These are phyloP conservation scores for Solenodon paradoxus DNA, from an alignment of 2,113 vertebrate species.

Conservation along the genomic window DNA sequence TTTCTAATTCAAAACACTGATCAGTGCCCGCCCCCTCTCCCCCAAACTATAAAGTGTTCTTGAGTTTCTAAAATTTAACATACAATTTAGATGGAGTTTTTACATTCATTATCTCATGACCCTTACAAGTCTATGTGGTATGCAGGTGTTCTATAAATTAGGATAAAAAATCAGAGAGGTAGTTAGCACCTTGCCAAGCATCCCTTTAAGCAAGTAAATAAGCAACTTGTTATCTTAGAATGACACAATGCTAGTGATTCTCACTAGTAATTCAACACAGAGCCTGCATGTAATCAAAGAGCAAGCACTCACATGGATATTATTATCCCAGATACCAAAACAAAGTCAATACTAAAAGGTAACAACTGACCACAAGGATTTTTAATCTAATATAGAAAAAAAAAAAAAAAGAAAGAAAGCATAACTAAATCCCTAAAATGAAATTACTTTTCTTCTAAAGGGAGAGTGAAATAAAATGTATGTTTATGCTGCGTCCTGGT, in stretches of 20 bases:
- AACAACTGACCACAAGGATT: not conserved
- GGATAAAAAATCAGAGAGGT: not conserved
- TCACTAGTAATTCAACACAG: not conserved
- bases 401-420: not conserved
- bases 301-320: not conserved
- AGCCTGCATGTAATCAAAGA: not conserved
- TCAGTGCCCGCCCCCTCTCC: not conserved
- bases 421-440: not conserved
- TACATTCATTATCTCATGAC: constrained; percentile 14
- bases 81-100: constrained; percentile 15
- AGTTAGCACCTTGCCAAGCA: not conserved
- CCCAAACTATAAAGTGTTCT: not conserved
- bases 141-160: not conserved
- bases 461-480: not conserved
- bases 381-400: not conserved
- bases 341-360: not conserved
- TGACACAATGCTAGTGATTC: not conserved
- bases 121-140: not conserved
- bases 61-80: constrained; percentile 18
- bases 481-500: no score
- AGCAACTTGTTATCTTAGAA: not conserved
- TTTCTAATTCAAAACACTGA: constrained; percentile 27
- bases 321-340: not conserved
- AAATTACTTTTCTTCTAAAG: constrained; percentile 14
- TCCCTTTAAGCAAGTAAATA: not conserved